Conservation (phyloP, 2,888 invertebrate genomes). For the Leptinotarsa haldemani region DNA sequence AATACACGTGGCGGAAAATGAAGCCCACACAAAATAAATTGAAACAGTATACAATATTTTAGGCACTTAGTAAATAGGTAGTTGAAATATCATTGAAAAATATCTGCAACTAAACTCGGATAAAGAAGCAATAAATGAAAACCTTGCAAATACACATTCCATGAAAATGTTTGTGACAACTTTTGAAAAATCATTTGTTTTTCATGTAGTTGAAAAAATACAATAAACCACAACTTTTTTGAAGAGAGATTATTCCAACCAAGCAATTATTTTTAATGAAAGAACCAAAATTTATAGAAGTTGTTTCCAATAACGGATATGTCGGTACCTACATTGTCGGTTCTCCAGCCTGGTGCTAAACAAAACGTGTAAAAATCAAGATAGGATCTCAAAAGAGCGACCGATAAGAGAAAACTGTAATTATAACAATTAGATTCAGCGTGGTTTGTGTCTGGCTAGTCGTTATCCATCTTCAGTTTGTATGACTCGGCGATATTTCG, state of each 20-base stretch:
- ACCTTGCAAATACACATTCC: too few species aligned
- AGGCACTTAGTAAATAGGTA: too few species aligned
- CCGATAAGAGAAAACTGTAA: conserved; percentile 49
- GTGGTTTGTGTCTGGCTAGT: conserved; percentile 43
- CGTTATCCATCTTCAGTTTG: conserved; percentile 42
- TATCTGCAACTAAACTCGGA: too few species aligned
- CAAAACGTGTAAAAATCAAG: conserved; percentile 49
- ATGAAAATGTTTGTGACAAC: too few species aligned
- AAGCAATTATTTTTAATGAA: neutral
- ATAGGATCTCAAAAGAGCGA: conserved; percentile 44
- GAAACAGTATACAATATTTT: too few species aligned
- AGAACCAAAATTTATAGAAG: neutral
- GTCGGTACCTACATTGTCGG: neutral
- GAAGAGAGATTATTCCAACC: neutral
- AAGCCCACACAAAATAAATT: too few species aligned
- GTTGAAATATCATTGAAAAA: too few species aligned
- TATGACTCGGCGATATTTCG: conserved; percentile 51
- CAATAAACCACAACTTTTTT: too few species aligned
- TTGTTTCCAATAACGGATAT: neutral
- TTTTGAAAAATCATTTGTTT: too few species aligned
- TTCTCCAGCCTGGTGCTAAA: conserved; percentile 31
- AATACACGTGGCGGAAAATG: too few species aligned
- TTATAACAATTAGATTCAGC: conserved; percentile 52
- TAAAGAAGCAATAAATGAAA: too few species aligned
- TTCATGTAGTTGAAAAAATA: too few species aligned